Evolutionary conservation across 53 echinoderm and acorn worm genomes (phyloP).

Genomic region (Stichopus horrens): DNA sequence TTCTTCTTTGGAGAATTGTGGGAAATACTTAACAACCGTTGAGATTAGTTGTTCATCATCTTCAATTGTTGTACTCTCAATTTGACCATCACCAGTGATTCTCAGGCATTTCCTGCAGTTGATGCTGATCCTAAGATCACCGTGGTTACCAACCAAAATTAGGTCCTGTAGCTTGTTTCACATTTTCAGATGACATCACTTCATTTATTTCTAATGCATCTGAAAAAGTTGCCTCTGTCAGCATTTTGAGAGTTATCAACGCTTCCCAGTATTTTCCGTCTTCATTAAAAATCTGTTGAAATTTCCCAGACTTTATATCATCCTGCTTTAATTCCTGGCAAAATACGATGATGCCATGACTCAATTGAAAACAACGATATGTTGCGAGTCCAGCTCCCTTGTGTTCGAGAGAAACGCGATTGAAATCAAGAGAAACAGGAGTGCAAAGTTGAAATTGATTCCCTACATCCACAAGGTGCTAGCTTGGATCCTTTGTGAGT

Average conservation of each 20-base stretch:
- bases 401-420: not conserved
- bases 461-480: not conserved
- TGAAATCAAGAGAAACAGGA: not conserved
- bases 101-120: not conserved
- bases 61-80: not conserved
- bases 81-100: not conserved
- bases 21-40: slow-evolving; percentile 12
- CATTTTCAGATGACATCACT: not conserved
- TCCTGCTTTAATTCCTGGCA: not conserved
- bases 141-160: not conserved
- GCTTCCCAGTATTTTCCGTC: not conserved
- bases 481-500: not conserved
- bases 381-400: not conserved
- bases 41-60: not conserved
- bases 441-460: not conserved
- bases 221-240: not conserved
- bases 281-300: not conserved
- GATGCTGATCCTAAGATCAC: not conserved
- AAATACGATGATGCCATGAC: not conserved
- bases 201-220: not conserved
- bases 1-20: not conserved
- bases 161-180: not conserved
- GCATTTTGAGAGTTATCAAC: not conserved
- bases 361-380: not conserved
- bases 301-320: not conserved